Percentiles rank a stretch among this genome's conserved stretches.
Conservation (phyloP, 2,113 vertebrate genomes). For the Xenopus borealis region DNA sequence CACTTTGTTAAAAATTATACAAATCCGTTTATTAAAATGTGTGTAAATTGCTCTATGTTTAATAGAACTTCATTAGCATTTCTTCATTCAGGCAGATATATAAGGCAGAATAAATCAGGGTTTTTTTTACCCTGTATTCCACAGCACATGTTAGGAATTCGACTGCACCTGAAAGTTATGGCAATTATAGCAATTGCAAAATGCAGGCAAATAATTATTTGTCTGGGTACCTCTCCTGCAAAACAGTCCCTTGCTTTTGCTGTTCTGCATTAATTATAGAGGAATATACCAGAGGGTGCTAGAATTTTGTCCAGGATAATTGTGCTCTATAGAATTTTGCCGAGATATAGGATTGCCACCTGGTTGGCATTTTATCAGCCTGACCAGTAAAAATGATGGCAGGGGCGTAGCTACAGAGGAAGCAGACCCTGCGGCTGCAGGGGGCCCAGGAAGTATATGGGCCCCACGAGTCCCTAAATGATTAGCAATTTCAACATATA, state of each 20-base stretch:
- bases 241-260: neutral
- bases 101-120: neutral
- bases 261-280: neutral
- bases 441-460: too few relatives aligned
- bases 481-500: too few relatives aligned
- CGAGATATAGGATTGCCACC: too few relatives aligned
- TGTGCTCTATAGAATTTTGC: too few relatives aligned
- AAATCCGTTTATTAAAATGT: neutral
- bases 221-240: conserved; percentile 2
- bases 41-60: neutral
- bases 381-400: too few relatives aligned
- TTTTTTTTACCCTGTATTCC: neutral
- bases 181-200: neutral
- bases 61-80: neutral
- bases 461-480: too few relatives aligned
- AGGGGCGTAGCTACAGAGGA: too few relatives aligned
- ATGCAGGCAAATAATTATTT: neutral
- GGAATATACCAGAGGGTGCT: too few relatives aligned
- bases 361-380: too few relatives aligned
- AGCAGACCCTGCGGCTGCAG: too few relatives aligned
- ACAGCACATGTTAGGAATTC: too few relatives aligned
- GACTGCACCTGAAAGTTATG: neutral
- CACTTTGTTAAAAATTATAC: neutral
- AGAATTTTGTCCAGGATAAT: too few relatives aligned
- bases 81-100: neutral